Percentiles rank a stretch among this genome's conserved stretches.
Evolutionary conservation across 2,113 vertebrate species (phyloP).

Genomic region (Crotalus viridis): DNA sequence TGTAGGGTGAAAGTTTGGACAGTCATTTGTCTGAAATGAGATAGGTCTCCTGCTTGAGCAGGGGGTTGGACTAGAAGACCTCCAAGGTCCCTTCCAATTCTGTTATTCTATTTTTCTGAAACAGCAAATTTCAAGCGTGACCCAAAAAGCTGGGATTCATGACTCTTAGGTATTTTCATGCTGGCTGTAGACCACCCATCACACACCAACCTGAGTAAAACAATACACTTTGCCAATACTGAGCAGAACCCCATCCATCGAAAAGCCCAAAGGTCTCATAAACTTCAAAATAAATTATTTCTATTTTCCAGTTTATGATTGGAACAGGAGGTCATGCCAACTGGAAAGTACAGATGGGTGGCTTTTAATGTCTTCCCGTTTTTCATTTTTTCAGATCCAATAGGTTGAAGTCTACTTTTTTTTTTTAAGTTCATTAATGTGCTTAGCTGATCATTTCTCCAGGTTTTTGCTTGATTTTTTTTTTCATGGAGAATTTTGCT

Average conservation of each 20-base stretch:
- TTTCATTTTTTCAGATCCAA: neutral
- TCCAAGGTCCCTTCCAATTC: neutral
- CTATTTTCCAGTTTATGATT: neutral
- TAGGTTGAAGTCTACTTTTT: neutral
- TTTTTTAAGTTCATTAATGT: neutral
- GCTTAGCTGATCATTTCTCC: neutral
- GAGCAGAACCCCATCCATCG: neutral
- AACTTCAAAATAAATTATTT: neutral
- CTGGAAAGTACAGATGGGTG: neutral
- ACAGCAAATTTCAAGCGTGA: neutral
- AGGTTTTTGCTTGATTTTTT: neutral
- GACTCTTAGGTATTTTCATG: neutral
- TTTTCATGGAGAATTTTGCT: neutral
- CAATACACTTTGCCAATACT: neutral
- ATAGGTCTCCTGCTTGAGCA: too few species aligned
- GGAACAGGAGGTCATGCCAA: neutral
- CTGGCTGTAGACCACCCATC: neutral
- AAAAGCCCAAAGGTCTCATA: neutral
- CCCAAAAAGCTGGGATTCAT: neutral
- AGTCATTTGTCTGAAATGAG: too few species aligned
- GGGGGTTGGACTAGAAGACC: neutral
- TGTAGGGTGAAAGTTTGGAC: too few species aligned
- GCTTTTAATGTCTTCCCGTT: neutral
- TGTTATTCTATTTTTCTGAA: neutral
- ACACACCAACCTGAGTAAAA: neutral